phyloP scores from a whole-genome alignment of 35 echinoderm and acorn worm genomes.

The Ophioderma brevispina region DNA sequence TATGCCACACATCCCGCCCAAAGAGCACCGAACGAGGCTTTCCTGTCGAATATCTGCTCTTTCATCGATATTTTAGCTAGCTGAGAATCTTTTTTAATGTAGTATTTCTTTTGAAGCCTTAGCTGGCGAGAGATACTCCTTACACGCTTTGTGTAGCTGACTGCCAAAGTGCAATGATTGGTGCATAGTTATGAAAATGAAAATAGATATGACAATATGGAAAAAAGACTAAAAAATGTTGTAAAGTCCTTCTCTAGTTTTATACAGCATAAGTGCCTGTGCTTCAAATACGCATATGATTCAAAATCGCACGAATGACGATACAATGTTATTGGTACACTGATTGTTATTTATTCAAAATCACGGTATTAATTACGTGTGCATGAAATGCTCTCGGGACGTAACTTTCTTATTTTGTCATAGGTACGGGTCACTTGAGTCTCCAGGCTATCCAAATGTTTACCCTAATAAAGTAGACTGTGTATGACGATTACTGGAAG shows the following conservation, averaged over 20 bases:
- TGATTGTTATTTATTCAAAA: neutral
- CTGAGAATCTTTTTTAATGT: too few species aligned
- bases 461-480: conserved; percentile 74
- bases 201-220: too few species aligned
- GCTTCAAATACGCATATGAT: neutral
- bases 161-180: too few species aligned
- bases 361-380: neutral
- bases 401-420: neutral
- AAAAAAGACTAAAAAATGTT: too few species aligned
- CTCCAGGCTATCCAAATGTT: conserved; percentile 54
- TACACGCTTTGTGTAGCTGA: too few species aligned
- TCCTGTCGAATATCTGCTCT: too few species aligned
- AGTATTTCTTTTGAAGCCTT: too few species aligned
- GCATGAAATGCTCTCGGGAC: neutral
- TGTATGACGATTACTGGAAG: conserved; percentile 58
- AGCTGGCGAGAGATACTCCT: too few species aligned
- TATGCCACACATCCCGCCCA: too few species aligned
- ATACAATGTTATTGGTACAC: neutral
- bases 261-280: neutral
- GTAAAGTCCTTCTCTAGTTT: neutral
- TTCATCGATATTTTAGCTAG: too few species aligned
- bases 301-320: neutral
- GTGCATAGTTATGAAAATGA: too few species aligned
- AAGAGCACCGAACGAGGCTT: too few species aligned
- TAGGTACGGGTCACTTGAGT: conserved; percentile 44